phyloP scores from a whole-genome alignment of 2,888 invertebrate genomes.

The Ophioninae sp. region DNA sequence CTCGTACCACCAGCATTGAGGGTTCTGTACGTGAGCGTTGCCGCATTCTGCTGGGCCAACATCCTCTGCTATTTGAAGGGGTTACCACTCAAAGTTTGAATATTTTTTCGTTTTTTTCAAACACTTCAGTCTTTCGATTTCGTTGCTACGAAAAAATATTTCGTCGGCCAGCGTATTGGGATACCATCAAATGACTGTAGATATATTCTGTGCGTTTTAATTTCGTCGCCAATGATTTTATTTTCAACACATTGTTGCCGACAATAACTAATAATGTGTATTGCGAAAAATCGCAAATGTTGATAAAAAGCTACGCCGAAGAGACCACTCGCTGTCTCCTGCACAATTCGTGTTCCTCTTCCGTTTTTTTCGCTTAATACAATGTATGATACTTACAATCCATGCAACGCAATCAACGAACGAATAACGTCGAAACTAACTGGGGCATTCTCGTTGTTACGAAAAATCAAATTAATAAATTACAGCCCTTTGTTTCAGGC shows the following conservation, averaged over 20 bases:
- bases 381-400: constrained; percentile 40
- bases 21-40: constrained; percentile 90
- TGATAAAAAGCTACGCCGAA: constrained; percentile 48
- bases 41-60: constrained; percentile 92
- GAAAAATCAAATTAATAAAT: constrained; percentile 15
- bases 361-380: constrained; percentile 42
- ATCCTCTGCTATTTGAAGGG: constrained; percentile 90
- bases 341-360: not conserved
- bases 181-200: not conserved
- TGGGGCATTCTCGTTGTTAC: constrained; percentile 31
- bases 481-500: not conserved
- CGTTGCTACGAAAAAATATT: not conserved
- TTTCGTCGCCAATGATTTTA: constrained; percentile 14
- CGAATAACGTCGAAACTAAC: constrained; percentile 36
- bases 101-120: not conserved
- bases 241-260: constrained; percentile 53
- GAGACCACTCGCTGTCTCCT: constrained; percentile 42
- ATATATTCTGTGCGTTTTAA: constrained; percentile 1
- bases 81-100: constrained; percentile 56
- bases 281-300: constrained; percentile 34
- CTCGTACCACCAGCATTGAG: constrained; percentile 88
- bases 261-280: constrained; percentile 56
- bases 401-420: constrained; percentile 40
- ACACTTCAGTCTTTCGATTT: not conserved
- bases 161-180: not conserved